Evolutionary conservation across 2,888 invertebrate genomes (phyloP).

Genomic region (Spodoptera exigua): DNA sequence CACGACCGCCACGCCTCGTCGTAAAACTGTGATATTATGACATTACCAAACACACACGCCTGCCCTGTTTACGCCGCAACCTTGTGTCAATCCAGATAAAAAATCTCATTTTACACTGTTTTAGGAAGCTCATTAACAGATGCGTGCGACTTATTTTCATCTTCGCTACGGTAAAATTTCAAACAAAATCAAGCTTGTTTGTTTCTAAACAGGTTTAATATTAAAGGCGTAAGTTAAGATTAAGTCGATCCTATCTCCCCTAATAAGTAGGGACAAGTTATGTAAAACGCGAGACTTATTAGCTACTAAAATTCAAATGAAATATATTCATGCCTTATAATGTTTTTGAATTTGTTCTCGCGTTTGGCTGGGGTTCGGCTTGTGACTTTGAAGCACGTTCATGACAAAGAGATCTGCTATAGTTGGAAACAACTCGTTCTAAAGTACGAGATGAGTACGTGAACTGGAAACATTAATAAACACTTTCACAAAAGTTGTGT

Average conservation of each 20-base stretch:
- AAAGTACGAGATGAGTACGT: too few species aligned
- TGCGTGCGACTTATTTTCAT: conserved; percentile 5
- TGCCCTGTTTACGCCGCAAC: conserved; percentile 32
- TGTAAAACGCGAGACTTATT: conserved; percentile 34
- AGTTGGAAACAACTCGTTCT: too few species aligned
- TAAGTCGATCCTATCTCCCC: conserved; percentile 5
- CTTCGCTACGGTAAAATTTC: conserved; percentile 7
- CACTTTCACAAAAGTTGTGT: background rate
- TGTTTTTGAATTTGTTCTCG: too few species aligned
- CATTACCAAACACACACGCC: conserved; percentile 47
- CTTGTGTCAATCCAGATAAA: conserved; percentile 52
- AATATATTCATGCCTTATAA: too few species aligned
- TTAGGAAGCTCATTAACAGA: conserved; percentile 26
- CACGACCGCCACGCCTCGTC: conserved; percentile 47
- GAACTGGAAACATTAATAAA: too few species aligned
- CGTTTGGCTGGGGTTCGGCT: too few species aligned
- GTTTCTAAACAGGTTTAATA: conserved; percentile 13
- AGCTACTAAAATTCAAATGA: too few species aligned
- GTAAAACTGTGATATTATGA: conserved; percentile 56
- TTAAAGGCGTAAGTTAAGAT: conserved; percentile 14
- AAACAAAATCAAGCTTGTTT: conserved; percentile 8
- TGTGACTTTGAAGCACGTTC: too few species aligned
- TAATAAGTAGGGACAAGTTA: conserved; percentile 19
- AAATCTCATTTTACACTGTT: conserved; percentile 46
- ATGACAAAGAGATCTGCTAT: too few species aligned